Evolutionary conservation across 2,888 invertebrate species (phyloP), one percentile per base, ranked within the genome.

Genomic region (Campoplex capitator): DNA sequence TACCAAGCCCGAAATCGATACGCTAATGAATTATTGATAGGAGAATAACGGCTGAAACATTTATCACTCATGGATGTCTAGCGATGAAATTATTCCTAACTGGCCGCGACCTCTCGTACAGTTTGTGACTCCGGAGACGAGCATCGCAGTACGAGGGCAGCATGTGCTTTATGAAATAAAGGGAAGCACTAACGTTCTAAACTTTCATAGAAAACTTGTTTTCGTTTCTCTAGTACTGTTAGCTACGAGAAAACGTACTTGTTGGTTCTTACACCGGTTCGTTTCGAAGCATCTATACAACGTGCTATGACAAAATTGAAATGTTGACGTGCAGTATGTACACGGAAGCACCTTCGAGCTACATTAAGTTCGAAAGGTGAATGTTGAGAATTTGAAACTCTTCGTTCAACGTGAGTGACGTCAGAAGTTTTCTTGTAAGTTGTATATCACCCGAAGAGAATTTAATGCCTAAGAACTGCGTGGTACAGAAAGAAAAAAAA

Each of bases 181-280:
- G 35, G 48, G 11, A 35, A 81, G 38, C 48, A 18, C 45, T 18
- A 73, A 35, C 42, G 74, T 42, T 67, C 65, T 42, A 28, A 81
- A 74, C 54, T 81, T 65, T 38, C 42, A 56, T 28, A 74, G 54
- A 67, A 74, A 81, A 74, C 65, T 81, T 81, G 74, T 65, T 74
- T 38, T 16, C 81, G 56, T 35, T 58, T 71, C 45, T 71, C 16
- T 71, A 42, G 71, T 62, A 70, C 38, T 54, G 56, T 35, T 42
- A 23, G 38, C 42, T 35, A 11, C 56, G 23, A 54, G 23, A 38
- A 16, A 35, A 54, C 68, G 38, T 71, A 48, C 70, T 71, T 71
- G 71, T 48, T 71, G 48, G 32, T 16, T 48, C 32, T 16, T 48
- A 18, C 28, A 7, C 23, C 51, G 51, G 51, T 48, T 71, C 7